Percentiles rank a stretch among this genome's conserved stretches.
These are phyloP conservation scores for Hyppa rectilinea DNA, from an alignment of 2,888 invertebrate species.

Conservation along the genomic window DNA sequence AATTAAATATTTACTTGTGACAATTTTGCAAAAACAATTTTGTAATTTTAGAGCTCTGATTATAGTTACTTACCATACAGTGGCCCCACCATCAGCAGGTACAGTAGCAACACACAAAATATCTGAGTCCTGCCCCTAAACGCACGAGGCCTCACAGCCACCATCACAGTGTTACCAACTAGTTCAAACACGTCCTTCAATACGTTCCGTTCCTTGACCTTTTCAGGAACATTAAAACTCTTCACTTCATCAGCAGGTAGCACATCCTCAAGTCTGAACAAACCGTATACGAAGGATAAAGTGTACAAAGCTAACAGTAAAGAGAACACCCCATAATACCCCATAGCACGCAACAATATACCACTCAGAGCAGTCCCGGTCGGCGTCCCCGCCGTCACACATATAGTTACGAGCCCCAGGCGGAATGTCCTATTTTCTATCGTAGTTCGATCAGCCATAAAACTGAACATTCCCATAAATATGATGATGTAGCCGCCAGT, in stretches of 20 bases:
- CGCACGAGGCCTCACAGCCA: constrained; percentile 79
- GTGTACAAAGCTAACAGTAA: constrained; percentile 79
- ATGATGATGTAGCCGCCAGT: constrained; percentile 91
- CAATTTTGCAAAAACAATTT: neutral
- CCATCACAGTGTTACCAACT: constrained; percentile 84
- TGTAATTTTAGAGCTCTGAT: neutral
- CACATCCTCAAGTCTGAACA: constrained; percentile 84
- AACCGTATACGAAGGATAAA: constrained; percentile 81
- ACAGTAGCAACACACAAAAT: constrained; percentile 81
- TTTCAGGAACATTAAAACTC: constrained; percentile 32
- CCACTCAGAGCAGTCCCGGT: constrained; percentile 90
- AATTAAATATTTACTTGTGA: constrained; percentile 26
- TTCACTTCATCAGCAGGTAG: constrained; percentile 65
- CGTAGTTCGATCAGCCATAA: constrained; percentile 91
- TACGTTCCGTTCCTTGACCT: constrained; percentile 69
- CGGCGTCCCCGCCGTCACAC: constrained; percentile 88
- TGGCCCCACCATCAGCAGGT: constrained; percentile 87
- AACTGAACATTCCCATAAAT: constrained; percentile 92
- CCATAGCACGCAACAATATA: constrained; percentile 82
- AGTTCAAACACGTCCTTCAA: constrained; percentile 79
- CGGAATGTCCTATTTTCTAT: constrained; percentile 92
- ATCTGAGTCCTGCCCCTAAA: constrained; percentile 81
- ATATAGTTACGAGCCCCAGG: constrained; percentile 91
- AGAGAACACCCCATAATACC: constrained; percentile 87
- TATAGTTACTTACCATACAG: constrained; percentile 84